Base-by-base conservation (phyloP, 1,140 invertebrate genomes). In the Aplysia californica region DNA sequence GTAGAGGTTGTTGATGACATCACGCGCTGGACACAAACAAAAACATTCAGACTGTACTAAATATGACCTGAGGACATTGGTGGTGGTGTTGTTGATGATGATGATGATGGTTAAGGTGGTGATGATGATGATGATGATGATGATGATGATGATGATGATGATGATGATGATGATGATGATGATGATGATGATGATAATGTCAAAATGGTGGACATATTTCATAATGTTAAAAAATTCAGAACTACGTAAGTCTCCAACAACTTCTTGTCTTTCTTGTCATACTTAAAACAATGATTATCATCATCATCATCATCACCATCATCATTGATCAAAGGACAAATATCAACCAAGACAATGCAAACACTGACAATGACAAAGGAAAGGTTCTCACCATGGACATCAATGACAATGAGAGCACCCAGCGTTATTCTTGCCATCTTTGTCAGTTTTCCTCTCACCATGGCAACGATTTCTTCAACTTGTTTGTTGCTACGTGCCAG, bases 1-100 rank as follows among this genome's bases (percentile, higher is more conserved):
- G 39, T 78, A 59, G 44, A 90, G 75, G 26, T 86, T 85, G 26
- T 82, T 73, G 0, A 97, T 93, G 50, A 97, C 94, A 85, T 97
- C 96, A 56, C 95, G 92, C 73, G 94, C 95, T 96, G 86, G 79
- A 79, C 80, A 67, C 38, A 2, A 71, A 59, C 33, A 41, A n/a
- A 70, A 29, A 39, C 20, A 75, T 65, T 33, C 6, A 77, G 41
- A 20, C 36, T 33, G 41, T 58, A 33, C 1, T 26, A 10, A 0
- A 1, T 56, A 18, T 26, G 18, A 66, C 21, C 4, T 71, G 18
- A n/a, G n/a, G n/a, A n/a, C n/a, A n/a, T n/a, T n/a, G n/a, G n/a
- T n/a, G n/a, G n/a, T n/a, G n/a, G n/a, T n/a, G n/a, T n/a, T n/a
- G n/a, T n/a, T n/a, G n/a, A n/a, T n/a, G n/a, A n/a, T n/a, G n/a